A percentile compares a stretch with the other conserved stretches of the same genome.
phyloP scores from a whole-genome alignment of 2,797 vertebrate genomes.

The Lateolabrax maculatus region DNA sequence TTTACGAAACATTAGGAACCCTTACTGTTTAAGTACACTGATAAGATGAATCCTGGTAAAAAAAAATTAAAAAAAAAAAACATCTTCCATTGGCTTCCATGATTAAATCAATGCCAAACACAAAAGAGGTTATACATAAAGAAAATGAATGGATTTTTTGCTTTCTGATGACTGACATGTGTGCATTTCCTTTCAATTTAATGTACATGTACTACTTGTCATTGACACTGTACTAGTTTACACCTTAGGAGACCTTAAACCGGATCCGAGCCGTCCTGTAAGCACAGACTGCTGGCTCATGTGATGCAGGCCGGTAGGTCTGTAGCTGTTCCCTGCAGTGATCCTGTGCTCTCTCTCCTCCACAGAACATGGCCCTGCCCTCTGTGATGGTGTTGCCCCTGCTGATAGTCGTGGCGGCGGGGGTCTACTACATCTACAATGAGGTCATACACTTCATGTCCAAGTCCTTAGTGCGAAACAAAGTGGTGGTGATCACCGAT shows the following conservation, averaged over 20 bases:
- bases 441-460: slow-evolving; percentile 91
- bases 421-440: slow-evolving; percentile 93
- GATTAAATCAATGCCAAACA: slow-evolving; percentile 26
- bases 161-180: not conserved
- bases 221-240: slow-evolving; percentile 14
- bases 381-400: slow-evolving; percentile 89
- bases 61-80: not conserved
- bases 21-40: slow-evolving; percentile 7
- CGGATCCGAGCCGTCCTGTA: slow-evolving; percentile 9
- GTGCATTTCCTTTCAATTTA: not conserved
- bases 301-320: slow-evolving; percentile 35
- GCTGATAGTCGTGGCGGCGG: slow-evolving; percentile 90
- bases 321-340: not conserved
- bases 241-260: slow-evolving; percentile 4
- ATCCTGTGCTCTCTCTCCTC: slow-evolving; percentile 32
- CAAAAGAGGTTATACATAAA: not conserved
- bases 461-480: slow-evolving; percentile 92
- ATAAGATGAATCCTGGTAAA: slow-evolving; percentile 11
- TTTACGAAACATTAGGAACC: not conserved
- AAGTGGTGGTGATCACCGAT: slow-evolving; percentile 96
- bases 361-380: slow-evolving; percentile 88
- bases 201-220: not conserved
- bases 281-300: slow-evolving; percentile 3
- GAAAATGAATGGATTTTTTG: not conserved
- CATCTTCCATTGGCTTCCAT: not conserved